Conservation (phyloP, 2,113 vertebrate species). For the Campylomormyrus numenius region DNA sequence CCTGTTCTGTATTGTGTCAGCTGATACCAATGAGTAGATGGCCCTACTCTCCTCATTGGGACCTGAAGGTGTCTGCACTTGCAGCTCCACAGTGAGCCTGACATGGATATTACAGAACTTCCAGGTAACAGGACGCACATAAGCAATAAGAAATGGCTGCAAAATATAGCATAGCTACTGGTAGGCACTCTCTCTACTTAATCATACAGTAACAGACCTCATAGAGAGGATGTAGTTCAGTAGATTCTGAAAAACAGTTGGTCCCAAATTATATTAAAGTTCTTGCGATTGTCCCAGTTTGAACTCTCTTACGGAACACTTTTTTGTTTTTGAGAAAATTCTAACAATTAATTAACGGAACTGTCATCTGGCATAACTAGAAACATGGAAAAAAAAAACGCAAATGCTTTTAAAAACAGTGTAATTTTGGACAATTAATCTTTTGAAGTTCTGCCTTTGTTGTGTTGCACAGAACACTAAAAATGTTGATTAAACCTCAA, state of each 20-base stretch:
- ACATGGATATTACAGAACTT: not conserved
- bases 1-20: not conserved
- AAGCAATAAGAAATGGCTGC: not conserved
- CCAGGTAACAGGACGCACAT: not conserved
- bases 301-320: not conserved
- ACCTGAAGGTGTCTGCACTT: not conserved
- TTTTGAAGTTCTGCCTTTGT: not conserved
- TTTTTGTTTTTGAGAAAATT: not conserved
- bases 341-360: not conserved
- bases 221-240: not conserved
- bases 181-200: not conserved
- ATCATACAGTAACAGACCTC: not conserved
- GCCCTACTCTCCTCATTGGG: not conserved
- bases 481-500: not conserved
- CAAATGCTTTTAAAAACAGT: not conserved
- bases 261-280: not conserved
- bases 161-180: not conserved
- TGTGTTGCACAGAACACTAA: not conserved
- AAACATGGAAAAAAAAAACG: not conserved
- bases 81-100: not conserved
- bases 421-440: not conserved
- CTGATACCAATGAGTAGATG: not conserved
- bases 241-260: not conserved
- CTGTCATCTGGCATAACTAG: not conserved
- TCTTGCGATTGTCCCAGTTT: not conserved